phyloP scores from a whole-genome alignment of 1,140 invertebrate species.

The Tenebrio molitor region DNA sequence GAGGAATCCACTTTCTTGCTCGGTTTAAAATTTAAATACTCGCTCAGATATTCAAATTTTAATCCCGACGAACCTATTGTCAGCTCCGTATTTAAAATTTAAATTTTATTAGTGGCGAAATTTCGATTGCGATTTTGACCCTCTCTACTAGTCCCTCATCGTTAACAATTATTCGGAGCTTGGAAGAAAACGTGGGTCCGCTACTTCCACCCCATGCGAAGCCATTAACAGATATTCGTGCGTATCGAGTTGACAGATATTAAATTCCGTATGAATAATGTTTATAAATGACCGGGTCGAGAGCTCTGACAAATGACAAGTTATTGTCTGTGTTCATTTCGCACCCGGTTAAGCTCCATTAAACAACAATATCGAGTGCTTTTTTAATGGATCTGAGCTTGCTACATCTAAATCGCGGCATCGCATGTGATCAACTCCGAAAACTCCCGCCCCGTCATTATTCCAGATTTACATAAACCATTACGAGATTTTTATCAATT shows the following conservation, averaged over 20 bases:
- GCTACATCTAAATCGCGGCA: not conserved
- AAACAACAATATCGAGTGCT: not conserved
- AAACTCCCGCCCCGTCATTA: not conserved
- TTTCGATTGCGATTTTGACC: not conserved
- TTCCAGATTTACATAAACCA: not conserved
- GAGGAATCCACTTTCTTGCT: too few relatives aligned
- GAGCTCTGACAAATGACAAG: not conserved
- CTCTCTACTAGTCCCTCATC: too few relatives aligned
- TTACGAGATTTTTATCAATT: not conserved
- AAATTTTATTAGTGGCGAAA: not conserved
- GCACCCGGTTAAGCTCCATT: not conserved
- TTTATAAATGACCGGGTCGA: not conserved
- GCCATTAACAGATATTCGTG: not conserved
- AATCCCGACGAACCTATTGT: too few relatives aligned
- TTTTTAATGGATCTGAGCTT: not conserved
- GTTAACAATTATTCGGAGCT: too few relatives aligned
- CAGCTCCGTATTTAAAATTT: not conserved
- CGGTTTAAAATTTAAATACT: too few relatives aligned
- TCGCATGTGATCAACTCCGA: not conserved
- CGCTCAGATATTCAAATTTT: too few relatives aligned
- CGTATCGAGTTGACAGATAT: not conserved
- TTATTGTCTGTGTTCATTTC: not conserved
- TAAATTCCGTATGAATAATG: conserved; percentile 6
- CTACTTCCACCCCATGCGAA: too few relatives aligned
- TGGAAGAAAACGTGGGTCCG: too few relatives aligned